Base-by-base conservation (phyloP, 2,888 invertebrate genomes). In the Drosophila melanocephala region DNA sequence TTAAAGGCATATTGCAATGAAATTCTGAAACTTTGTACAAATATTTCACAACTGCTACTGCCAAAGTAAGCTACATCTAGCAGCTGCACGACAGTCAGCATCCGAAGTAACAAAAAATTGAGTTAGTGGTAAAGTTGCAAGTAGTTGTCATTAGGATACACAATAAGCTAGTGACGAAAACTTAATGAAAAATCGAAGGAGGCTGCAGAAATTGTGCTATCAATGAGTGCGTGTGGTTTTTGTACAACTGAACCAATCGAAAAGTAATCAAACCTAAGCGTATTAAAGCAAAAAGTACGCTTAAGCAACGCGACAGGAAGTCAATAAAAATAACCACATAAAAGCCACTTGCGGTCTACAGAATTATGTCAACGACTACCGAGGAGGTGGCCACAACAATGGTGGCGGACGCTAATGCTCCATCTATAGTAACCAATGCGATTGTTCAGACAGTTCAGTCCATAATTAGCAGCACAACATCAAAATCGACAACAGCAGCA, bases 321-420 rank as follows among this genome's bases (percentile, higher is more conserved):
- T 87, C 86, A 82, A 86, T 87, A 88, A 90, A 83, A 87, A 83
- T 79, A 82, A 87, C 78, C 75, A 79, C 78, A 87, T 81, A 75
- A 87, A 84, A 76, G 71, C 89, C 82, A 85, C 83, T 87, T 89
- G 87, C 61, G 83, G 77, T 89, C 72, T 59, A 77, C 63, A 59
- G 62, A 79, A 89, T 77, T 82, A 89, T 89, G 89, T 81, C 88
- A 77, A 74, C 85, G 67, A 76, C 89, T 39, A 50, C 47, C 37
- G 55, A n/a, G 30, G 59, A 37, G 67, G 52, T 55, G 63, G 70
- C 47, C 56, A 62, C 64, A 47, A 66, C 56, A 69, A 70, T 59
- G 68, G 68, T 57, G 61, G 52, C 56, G 65, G 59, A 33, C 33
- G 51, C 42, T 70, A 59, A 65, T 62, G 52, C 70, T 32, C 47